These are phyloP conservation scores for Odobenus rosmarus DNA, from an alignment of 2,113 vertebrate species.

Conservation along the genomic window DNA sequence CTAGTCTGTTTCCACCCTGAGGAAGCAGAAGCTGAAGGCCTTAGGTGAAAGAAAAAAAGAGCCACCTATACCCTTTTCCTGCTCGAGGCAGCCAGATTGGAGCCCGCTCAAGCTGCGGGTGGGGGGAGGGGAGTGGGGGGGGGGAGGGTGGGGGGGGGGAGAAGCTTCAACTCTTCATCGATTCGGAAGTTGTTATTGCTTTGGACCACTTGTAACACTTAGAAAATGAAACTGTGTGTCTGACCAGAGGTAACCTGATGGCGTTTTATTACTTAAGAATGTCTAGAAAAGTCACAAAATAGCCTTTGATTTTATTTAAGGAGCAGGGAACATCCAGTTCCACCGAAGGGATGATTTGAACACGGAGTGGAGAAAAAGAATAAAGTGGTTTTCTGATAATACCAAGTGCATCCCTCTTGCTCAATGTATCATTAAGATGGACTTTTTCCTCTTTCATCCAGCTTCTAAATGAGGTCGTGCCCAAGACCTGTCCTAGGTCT, in stretches of 20 bases:
- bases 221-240: neutral
- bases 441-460: neutral
- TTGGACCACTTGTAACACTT: neutral
- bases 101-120: neutral
- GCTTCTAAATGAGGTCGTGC: neutral
- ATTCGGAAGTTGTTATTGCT: neutral
- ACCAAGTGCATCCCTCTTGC: neutral
- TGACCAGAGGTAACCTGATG: neutral
- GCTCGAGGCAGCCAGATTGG: neutral
- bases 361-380: neutral
- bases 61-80: neutral
- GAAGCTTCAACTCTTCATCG: neutral
- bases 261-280: neutral
- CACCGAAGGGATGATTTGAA: neutral
- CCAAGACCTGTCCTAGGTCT: neutral
- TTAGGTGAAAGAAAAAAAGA: neutral
- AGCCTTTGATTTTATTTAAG: constrained; percentile 5
- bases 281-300: neutral
- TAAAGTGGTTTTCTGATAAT: neutral
- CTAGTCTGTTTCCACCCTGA: neutral
- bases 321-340: neutral
- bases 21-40: neutral
- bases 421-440: neutral
- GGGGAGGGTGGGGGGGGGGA: neutral
- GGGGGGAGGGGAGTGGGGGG: neutral